These are phyloP conservation scores for Amiota mariae DNA, from an alignment of 2,888 invertebrate genomes.

Conservation along the genomic window DNA sequence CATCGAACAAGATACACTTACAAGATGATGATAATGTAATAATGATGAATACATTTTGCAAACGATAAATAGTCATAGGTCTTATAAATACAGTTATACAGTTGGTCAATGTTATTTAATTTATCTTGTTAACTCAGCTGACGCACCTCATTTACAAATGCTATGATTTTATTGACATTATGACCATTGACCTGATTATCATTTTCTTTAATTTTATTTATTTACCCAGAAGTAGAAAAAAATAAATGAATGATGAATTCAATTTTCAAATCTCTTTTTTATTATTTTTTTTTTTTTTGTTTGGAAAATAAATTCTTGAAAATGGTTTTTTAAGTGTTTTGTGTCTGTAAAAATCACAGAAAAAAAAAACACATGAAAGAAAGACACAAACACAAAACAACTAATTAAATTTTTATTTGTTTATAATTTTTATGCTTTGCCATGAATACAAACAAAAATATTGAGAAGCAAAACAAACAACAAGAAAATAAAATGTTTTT, in stretches of 20 bases:
- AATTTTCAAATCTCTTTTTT: not conserved
- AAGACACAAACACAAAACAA: slow-evolving; percentile 1
- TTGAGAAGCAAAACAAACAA: slow-evolving; percentile 9
- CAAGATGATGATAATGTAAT: too few relatives aligned
- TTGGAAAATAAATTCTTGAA: not conserved
- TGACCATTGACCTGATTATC: not conserved
- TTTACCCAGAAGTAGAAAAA: not conserved
- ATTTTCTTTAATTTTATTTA: not conserved
- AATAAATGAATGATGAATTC: not conserved
- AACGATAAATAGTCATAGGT: too few relatives aligned
- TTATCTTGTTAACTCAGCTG: not conserved
- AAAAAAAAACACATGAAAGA: not conserved
- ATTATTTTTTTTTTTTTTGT: not conserved
- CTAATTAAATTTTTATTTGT: slow-evolving; percentile 4
- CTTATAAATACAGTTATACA: not conserved
- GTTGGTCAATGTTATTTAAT: not conserved
- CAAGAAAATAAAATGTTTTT: not conserved
- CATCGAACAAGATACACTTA: too few relatives aligned
- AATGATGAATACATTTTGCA: too few relatives aligned
- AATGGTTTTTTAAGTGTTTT: slow-evolving; percentile 6
- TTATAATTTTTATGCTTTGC: slow-evolving; percentile 1
- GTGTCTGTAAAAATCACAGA: not conserved
- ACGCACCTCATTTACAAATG: not conserved
- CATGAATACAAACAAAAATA: not conserved
- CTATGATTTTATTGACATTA: not conserved